Evolutionary conservation across 2,113 vertebrate species (phyloP).

Genomic region (Platysteira castanea): DNA sequence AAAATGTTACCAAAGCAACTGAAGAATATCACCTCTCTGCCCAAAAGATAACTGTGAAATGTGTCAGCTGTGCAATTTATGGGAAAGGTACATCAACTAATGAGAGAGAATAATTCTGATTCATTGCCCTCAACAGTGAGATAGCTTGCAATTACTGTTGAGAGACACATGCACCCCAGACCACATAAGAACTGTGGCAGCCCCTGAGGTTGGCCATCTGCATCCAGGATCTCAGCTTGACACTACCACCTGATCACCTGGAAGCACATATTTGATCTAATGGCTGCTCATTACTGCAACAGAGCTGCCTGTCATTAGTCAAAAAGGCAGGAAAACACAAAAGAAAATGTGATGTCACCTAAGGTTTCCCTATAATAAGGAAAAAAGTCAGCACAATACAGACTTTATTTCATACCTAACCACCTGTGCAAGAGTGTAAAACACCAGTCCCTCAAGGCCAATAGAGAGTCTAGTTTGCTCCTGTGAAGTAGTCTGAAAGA

Average conservation of each 20-base stretch:
- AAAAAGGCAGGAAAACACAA: not conserved
- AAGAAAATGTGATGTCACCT: not conserved
- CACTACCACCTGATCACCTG: not conserved
- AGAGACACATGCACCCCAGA: not conserved
- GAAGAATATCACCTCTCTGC: not conserved
- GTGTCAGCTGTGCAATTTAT: not conserved
- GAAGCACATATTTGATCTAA: not conserved
- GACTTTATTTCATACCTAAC: not conserved
- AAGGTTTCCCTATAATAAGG: not conserved
- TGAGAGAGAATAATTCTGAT: not conserved
- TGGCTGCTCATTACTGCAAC: not conserved
- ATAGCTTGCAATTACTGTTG: not conserved
- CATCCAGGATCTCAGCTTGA: not conserved
- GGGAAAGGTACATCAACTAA: not conserved
- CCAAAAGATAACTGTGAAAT: not conserved
- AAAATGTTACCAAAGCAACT: not conserved
- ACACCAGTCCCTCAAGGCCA: not conserved
- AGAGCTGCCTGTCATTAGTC: not conserved
- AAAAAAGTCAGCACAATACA: not conserved
- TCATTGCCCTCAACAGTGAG: not conserved
- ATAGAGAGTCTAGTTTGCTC: not conserved
- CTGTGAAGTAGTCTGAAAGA: not conserved
- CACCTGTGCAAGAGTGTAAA: not conserved
- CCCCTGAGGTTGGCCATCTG: rapidly evolving
- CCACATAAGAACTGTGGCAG: not conserved